Evolutionary conservation across 2,888 invertebrate species (phyloP).

Genomic region (Trissoscelio sp.): DNA sequence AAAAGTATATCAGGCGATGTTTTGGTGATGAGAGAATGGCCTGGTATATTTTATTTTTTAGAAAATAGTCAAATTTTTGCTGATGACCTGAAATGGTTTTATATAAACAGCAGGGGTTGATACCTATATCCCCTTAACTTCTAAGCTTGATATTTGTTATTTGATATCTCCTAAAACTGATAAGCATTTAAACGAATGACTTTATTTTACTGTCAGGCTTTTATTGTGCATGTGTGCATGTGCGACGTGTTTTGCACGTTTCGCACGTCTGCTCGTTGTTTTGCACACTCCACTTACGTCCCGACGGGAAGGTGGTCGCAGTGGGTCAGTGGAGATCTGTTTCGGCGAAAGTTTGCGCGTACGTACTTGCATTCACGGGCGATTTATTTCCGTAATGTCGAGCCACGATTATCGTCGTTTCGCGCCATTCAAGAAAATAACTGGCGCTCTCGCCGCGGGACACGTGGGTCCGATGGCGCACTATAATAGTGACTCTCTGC

Average conservation of each 20-base stretch:
- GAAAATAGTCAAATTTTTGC: too few relatives aligned
- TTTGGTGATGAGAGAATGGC: too few relatives aligned
- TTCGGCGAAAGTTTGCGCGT: conserved; percentile 76
- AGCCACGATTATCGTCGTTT: conserved; percentile 59
- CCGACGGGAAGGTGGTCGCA: conserved; percentile 63
- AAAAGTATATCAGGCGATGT: too few relatives aligned
- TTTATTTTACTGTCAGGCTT: too few relatives aligned
- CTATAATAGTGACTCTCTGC: conserved; percentile 61
- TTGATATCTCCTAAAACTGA: too few relatives aligned
- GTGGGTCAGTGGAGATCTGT: conserved; percentile 77
- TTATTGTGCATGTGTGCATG: conserved; percentile 4
- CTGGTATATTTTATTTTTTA: too few relatives aligned
- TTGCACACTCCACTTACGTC: conserved; percentile 67
- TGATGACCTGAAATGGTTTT: too few relatives aligned
- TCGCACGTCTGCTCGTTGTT: conserved; percentile 56
- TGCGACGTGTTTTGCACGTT: too few relatives aligned
- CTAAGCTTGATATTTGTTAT: too few relatives aligned
- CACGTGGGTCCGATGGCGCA: conserved; percentile 56
- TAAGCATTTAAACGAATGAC: not conserved
- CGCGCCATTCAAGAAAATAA: conserved; percentile 67
- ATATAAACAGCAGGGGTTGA: too few relatives aligned
- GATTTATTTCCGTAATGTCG: conserved; percentile 63
- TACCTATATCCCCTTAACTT: too few relatives aligned
- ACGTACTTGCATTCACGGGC: conserved; percentile 63
- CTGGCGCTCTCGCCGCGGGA: conserved; percentile 54